These are phyloP conservation scores for Ifrita kowaldi DNA, from an alignment of 2,113 vertebrate species.

Conservation along the genomic window DNA sequence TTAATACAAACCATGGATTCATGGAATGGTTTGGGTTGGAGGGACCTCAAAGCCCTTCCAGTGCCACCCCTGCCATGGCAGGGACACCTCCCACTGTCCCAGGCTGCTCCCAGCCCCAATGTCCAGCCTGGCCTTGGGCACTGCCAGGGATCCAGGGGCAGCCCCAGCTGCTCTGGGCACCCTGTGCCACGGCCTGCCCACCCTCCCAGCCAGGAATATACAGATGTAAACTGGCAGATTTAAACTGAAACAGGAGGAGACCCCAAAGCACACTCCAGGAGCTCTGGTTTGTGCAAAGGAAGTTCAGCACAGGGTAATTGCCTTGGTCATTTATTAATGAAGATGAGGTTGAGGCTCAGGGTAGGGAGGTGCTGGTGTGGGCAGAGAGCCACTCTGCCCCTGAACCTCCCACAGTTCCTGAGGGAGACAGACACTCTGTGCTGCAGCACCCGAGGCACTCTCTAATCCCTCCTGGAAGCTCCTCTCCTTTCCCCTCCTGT, in stretches of 20 bases:
- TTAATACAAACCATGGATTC: background rate
- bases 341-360: background rate
- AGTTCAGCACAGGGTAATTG: fast-evolving
- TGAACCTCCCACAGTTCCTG: background rate
- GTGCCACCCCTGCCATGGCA: background rate
- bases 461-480: background rate
- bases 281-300: background rate
- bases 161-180: background rate
- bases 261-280: background rate
- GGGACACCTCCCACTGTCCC: background rate
- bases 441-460: background rate
- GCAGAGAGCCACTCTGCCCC: background rate
- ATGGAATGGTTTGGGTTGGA: too few species aligned
- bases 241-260: background rate
- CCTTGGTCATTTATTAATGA: background rate
- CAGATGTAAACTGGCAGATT: background rate
- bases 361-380: fast-evolving
- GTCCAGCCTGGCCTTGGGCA: background rate
- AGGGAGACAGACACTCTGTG: too few species aligned
- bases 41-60: too few species aligned
- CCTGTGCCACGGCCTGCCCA: background rate
- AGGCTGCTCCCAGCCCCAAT: background rate
- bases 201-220: background rate
- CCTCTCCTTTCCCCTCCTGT: background rate
- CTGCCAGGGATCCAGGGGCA: background rate